Percentiles rank a stretch among this genome's conserved stretches.
phyloP scores from a whole-genome alignment of 2,797 vertebrate species.

The Eulemur rubriventer region DNA sequence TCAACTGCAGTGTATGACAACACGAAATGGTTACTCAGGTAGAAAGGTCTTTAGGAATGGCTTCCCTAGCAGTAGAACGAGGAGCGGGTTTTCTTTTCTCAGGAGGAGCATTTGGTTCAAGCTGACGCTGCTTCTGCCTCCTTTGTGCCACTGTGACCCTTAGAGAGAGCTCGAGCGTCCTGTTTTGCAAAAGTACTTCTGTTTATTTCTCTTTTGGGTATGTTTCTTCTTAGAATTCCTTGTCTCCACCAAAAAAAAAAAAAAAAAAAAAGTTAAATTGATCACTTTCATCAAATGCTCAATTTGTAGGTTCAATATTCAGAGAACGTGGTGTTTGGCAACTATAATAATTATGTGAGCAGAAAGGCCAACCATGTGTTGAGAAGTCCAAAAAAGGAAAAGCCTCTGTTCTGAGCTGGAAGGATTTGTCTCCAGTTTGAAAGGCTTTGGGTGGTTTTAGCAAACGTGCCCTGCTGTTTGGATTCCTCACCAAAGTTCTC shows the following conservation, averaged over 20 bases:
- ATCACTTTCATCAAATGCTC: background rate
- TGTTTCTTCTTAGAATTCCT: background rate
- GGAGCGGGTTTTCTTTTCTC: rapidly evolving
- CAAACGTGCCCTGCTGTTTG: rapidly evolving
- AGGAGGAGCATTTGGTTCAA: background rate
- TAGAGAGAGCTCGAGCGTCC: background rate
- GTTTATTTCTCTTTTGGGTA: background rate
- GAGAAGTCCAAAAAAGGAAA: no score
- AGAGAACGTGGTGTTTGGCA: background rate
- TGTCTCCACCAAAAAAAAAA: background rate
- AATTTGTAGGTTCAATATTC: background rate
- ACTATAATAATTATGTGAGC: background rate
- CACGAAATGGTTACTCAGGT: rapidly evolving
- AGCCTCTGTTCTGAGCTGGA: rapidly evolving
- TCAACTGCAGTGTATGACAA: rapidly evolving
- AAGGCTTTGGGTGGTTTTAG: no score
- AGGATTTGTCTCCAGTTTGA: background rate
- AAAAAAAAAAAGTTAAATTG: background rate
- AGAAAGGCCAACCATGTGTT: no score
- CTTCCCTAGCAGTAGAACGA: background rate
- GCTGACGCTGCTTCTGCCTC: no score
- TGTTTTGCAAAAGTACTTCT: background rate
- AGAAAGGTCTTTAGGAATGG: rapidly evolving
- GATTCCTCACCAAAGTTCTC: background rate
- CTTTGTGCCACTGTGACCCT: rapidly evolving